Evolutionary conservation across 2,888 invertebrate genomes (phyloP).

Genomic region (Anoncus sp.): DNA sequence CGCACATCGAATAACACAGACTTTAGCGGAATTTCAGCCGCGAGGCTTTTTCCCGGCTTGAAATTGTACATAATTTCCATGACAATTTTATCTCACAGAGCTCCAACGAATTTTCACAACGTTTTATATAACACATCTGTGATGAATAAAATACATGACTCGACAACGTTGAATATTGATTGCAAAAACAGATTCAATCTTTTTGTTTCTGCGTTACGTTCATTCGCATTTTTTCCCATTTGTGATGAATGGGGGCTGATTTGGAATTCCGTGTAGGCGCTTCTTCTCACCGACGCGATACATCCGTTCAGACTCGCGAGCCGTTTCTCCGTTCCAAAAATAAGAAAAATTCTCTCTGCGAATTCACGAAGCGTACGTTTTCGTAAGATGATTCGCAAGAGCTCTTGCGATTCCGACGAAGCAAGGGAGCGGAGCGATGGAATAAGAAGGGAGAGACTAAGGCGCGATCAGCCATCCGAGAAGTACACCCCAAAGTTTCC

Average conservation of each 20-base stretch:
- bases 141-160: too few relatives aligned
- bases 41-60: too few relatives aligned
- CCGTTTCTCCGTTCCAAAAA: not conserved
- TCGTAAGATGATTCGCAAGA: slow-evolving; percentile 20
- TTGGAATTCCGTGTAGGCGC: not conserved
- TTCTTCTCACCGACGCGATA: too few relatives aligned
- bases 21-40: too few relatives aligned
- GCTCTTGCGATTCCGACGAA: slow-evolving; percentile 66
- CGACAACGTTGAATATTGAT: too few relatives aligned
- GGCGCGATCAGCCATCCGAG: not conserved
- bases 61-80: too few relatives aligned
- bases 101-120: too few relatives aligned
- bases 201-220: too few relatives aligned
- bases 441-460: not conserved
- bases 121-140: too few relatives aligned
- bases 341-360: not conserved
- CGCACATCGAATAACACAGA: too few relatives aligned
- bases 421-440: slow-evolving; percentile 11
- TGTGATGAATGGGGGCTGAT: not conserved
- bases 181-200: too few relatives aligned
- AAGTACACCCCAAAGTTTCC: slow-evolving; percentile 13
- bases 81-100: too few relatives aligned
- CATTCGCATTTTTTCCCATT: not conserved
- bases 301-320: slow-evolving; percentile 6
- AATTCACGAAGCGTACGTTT: slow-evolving; percentile 11